Base-by-base conservation (phyloP, 2,113 vertebrate genomes). In the Camelus bactrianus region DNA sequence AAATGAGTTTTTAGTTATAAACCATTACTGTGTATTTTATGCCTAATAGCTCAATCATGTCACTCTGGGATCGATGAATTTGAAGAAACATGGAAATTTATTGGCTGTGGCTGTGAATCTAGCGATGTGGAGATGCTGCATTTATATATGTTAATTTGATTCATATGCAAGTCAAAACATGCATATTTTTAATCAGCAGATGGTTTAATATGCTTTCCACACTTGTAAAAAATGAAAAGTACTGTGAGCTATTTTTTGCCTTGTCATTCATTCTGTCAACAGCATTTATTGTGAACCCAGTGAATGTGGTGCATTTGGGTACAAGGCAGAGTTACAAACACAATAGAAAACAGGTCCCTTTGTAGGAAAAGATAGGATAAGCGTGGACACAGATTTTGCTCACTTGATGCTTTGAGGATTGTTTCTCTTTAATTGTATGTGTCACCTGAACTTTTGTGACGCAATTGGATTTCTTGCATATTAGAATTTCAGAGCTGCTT, bases 171-270 rank as follows among this genome's bases (percentile, higher is more conserved):
- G 97, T 97, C 88, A 97, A 97, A 97, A 96, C 92, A 97, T 0
- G 85, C 54, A 96, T 96, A 97, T 95, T 97, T 96, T 97, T 94
- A 97, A 97, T 97, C 98, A 97, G 97, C 95, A 97, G 95, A 97
- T 93, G 91, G 72, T 91, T 97, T 97, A 97, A 96, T 97, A 97
- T 97, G 97, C 95, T 97, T 97, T 97, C 72, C 93, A 93, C 50
- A 86, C 77, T 97, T 93, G 93, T 38, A 79, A 97, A 94, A 97
- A 92, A 88, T 94, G 84, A 95, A 80, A 96, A 96, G 88, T 89
- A 85, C 94, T 38, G 38, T 13, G 26, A 96, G 93, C 96, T 98
- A 97, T 96, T 97, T 98, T 98, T 96, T 95, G 85, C 96, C 88
- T 83, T 95, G 96, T 89, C 94, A 95, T 92, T 97, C 94, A 95